These are phyloP conservation scores for Tetranychus truncatus DNA, from an alignment of 2,888 invertebrate genomes.

Conservation along the genomic window DNA sequence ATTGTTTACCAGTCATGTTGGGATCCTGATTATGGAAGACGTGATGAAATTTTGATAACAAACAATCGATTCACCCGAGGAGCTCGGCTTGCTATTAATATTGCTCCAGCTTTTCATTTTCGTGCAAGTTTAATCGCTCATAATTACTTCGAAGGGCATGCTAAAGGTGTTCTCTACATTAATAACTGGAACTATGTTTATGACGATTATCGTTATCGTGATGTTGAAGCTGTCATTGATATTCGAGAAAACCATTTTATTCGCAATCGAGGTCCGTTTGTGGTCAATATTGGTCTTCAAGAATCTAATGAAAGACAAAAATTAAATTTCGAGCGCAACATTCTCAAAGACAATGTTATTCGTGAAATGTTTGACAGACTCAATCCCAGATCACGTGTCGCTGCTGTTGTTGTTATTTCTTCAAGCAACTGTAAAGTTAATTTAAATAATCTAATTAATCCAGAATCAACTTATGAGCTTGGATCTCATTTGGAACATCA, in stretches of 20 bases:
- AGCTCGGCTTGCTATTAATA: constrained; percentile 47
- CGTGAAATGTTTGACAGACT: constrained; percentile 62
- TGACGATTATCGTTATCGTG: constrained; percentile 42
- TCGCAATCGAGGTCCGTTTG: constrained; percentile 69
- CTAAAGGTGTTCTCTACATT: constrained; percentile 62
- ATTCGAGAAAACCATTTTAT: constrained; percentile 75
- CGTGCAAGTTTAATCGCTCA: constrained; percentile 53
- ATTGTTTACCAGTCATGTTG: constrained; percentile 69
- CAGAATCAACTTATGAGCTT: constrained; percentile 74
- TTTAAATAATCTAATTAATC: constrained; percentile 78
- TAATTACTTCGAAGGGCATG: constrained; percentile 67
- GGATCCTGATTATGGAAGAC: constrained; percentile 32
- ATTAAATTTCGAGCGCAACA: constrained; percentile 67
- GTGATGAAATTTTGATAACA: constrained; percentile 51
- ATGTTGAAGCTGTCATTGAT: constrained; percentile 53
- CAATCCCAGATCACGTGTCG: constrained; percentile 72
- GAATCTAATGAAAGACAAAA: constrained; percentile 65
- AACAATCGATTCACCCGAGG: constrained; percentile 65
- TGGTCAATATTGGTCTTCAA: constrained; percentile 65
- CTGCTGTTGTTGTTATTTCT: constrained; percentile 75
- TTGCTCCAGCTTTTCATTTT: constrained; percentile 63
- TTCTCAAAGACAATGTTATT: constrained; percentile 63
- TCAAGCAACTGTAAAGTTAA: constrained; percentile 72
- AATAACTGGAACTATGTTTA: constrained; percentile 45
- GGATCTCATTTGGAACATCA: constrained; percentile 88